These are phyloP conservation scores for Hyposmocoma kahamanoa DNA, from an alignment of 1,140 invertebrate genomes.

Conservation along the genomic window DNA sequence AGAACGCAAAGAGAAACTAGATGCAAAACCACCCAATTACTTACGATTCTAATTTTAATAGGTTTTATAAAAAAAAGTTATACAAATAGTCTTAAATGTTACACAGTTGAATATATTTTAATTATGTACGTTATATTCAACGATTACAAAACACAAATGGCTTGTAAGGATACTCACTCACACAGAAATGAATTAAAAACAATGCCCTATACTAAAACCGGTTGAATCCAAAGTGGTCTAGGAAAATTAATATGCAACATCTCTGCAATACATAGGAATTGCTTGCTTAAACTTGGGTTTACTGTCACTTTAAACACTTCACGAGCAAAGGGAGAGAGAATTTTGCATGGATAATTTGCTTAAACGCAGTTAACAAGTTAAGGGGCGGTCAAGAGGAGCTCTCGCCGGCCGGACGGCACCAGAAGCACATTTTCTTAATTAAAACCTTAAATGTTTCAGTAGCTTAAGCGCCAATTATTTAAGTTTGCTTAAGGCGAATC, in stretches of 20 bases:
- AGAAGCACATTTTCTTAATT: slow-evolving; percentile 46
- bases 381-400: slow-evolving; percentile 32
- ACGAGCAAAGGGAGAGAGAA: slow-evolving; percentile 13
- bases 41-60: no score
- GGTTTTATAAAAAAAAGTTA: no score
- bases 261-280: slow-evolving; percentile 20
- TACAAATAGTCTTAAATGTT: no score
- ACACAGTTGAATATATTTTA: no score
- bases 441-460: slow-evolving; percentile 35
- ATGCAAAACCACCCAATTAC: no score
- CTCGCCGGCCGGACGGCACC: slow-evolving; percentile 20
- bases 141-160: no score
- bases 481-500: no score
- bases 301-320: background rate
- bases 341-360: slow-evolving; percentile 51
- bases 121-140: no score
- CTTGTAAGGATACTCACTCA: background rate
- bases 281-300: slow-evolving; percentile 19
- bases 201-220: slow-evolving; percentile 13
- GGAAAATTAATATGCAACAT: slow-evolving; percentile 27
- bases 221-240: slow-evolving; percentile 7
- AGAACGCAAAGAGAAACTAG: no score
- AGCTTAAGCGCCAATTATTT: background rate
- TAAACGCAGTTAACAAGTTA: slow-evolving; percentile 40
- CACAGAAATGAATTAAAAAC: slow-evolving; percentile 15